These are phyloP conservation scores for Sebastiscus tertius DNA, from an alignment of 2,797 vertebrate genomes.

Conservation along the genomic window DNA sequence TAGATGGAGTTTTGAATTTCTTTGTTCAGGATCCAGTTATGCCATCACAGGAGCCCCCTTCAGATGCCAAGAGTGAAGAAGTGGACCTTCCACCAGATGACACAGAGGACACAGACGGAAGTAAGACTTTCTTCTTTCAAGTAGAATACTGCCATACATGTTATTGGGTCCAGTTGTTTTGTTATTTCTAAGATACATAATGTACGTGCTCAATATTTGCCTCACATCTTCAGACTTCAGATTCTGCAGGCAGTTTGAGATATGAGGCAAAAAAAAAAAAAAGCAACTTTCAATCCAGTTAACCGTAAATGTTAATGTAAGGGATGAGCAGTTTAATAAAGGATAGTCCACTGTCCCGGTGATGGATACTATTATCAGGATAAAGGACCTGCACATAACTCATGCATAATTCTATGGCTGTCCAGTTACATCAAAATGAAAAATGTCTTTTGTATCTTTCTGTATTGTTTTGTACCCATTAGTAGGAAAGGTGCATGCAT, in stretches of 20 bases:
- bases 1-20: constrained; percentile 23
- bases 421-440: background rate
- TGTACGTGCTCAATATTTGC: background rate
- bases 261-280: background rate
- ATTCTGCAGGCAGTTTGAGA: background rate
- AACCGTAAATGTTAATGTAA: background rate
- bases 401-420: background rate
- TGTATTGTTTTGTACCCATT: background rate
- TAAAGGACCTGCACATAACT: background rate
- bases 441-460: background rate
- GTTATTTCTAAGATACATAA: background rate
- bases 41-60: constrained; percentile 96
- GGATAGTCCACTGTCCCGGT: background rate
- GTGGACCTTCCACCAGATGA: constrained; percentile 90
- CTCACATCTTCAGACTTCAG: background rate
- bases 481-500: background rate
- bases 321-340: background rate
- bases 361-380: background rate
- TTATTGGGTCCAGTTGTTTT: background rate
- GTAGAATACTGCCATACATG: background rate
- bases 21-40: constrained; percentile 94
- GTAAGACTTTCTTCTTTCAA: constrained; percentile 77
- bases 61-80: constrained; percentile 89
- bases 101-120: constrained; percentile 88
- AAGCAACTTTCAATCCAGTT: background rate